phyloP scores from a whole-genome alignment of 2,888 invertebrate genomes.

The Lacanobia oleracea region DNA sequence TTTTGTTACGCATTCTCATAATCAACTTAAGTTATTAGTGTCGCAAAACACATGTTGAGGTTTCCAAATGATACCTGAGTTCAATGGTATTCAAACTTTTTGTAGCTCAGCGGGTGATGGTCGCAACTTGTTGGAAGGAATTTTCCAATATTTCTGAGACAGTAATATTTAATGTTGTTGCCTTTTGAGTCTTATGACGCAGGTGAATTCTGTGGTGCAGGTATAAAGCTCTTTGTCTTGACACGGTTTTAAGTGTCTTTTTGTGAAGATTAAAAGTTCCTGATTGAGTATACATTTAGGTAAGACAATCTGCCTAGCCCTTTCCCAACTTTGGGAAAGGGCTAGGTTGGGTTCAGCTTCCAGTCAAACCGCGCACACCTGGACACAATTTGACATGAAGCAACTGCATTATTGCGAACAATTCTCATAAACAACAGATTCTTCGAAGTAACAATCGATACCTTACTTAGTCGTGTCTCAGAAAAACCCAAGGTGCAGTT shows the following conservation, averaged over 20 bases:
- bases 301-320: too few species aligned
- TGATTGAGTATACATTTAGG: too few species aligned
- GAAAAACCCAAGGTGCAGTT: conserved; percentile 19
- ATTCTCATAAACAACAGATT: not conserved
- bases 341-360: too few species aligned
- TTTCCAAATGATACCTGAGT: conserved; percentile 18
- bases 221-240: too few species aligned
- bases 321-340: too few species aligned
- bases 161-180: not conserved
- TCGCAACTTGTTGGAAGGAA: conserved; percentile 4
- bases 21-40: conserved; percentile 40
- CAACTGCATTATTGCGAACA: too few species aligned
- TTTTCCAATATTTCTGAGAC: not conserved
- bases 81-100: conserved; percentile 29
- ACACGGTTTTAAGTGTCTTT: too few species aligned
- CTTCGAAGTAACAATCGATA: not conserved
- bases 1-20: conserved; percentile 35
- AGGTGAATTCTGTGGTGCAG: not conserved
- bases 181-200: not conserved
- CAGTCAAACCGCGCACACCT: too few species aligned
- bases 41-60: conserved; percentile 6
- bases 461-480: not conserved
- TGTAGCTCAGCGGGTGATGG: conserved; percentile 1
- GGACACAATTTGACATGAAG: too few species aligned
- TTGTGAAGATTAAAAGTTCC: too few species aligned